Conservation (phyloP, 2,113 vertebrate genomes). For the Leptosomus discolor region DNA sequence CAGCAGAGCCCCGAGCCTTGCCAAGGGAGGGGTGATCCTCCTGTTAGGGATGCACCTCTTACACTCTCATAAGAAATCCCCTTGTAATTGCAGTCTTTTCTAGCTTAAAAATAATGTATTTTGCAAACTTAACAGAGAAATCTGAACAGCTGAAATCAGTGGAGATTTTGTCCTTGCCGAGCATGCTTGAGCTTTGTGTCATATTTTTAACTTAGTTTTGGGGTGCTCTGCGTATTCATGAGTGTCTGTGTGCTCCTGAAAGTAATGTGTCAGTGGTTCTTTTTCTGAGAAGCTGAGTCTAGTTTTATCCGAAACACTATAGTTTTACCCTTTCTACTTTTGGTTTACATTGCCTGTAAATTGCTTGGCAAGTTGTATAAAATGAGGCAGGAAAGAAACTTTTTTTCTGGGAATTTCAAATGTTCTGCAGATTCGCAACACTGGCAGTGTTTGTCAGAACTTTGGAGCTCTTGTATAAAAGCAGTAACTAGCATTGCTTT, state of each 20-base stretch:
- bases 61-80: neutral
- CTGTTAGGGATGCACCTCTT: accelerated
- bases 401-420: neutral
- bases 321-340: neutral
- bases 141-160: neutral
- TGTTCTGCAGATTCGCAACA: neutral
- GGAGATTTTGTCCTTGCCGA: neutral
- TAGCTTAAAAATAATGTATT: neutral
- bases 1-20: neutral
- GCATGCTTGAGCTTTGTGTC: neutral
- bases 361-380: neutral
- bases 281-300: neutral
- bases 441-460: neutral
- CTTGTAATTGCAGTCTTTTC: neutral
- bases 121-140: neutral
- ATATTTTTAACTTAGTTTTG: neutral
- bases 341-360: accelerated
- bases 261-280: neutral
- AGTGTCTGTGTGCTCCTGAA: accelerated
- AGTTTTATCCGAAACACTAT: neutral
- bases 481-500: neutral
- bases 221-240: neutral
- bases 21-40: neutral
- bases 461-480: neutral
- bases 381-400: neutral